phyloP scores from a whole-genome alignment of 2,888 invertebrate species.

The Amblyjoppa proteus region DNA sequence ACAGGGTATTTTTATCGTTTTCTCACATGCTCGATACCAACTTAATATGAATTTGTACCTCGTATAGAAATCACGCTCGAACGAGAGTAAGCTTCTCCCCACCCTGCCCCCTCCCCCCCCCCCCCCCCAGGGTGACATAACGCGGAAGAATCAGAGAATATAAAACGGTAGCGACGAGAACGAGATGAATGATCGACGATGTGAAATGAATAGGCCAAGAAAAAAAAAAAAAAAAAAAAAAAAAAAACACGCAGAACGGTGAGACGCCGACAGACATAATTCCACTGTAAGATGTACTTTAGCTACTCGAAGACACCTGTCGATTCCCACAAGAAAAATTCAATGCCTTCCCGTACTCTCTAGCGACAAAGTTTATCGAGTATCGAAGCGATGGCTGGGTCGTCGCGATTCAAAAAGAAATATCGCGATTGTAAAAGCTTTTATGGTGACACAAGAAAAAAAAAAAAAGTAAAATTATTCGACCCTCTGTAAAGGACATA shows the following conservation, averaged over 20 bases:
- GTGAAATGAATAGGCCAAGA: conserved; percentile 79
- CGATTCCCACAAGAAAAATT: conserved; percentile 78
- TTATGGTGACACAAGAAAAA: background rate
- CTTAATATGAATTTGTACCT: background rate
- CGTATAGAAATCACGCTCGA: conserved; percentile 27
- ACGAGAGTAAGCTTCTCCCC: conserved; percentile 44
- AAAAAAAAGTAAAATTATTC: background rate
- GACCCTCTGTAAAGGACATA: conserved; percentile 26
- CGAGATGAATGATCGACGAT: conserved; percentile 72
- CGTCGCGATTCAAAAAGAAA: background rate
- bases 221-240: conserved; percentile 3
- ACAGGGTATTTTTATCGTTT: too few relatives aligned
- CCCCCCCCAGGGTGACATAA: background rate
- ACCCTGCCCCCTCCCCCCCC: too few relatives aligned
- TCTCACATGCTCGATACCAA: background rate
- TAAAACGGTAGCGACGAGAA: conserved; percentile 59
- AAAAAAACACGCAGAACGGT: conserved; percentile 69
- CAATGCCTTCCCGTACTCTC: conserved; percentile 39
- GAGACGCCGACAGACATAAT: conserved; percentile 83
- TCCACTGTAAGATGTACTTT: conserved; percentile 81
- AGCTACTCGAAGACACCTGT: conserved; percentile 78
- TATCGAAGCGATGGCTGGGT: conserved; percentile 5
- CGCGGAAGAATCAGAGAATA: conserved; percentile 26
- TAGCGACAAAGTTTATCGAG: conserved; percentile 44
- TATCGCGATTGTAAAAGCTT: background rate